These are phyloP conservation scores for Microplitis deprimator DNA, from an alignment of 2,888 invertebrate genomes.

Conservation along the genomic window DNA sequence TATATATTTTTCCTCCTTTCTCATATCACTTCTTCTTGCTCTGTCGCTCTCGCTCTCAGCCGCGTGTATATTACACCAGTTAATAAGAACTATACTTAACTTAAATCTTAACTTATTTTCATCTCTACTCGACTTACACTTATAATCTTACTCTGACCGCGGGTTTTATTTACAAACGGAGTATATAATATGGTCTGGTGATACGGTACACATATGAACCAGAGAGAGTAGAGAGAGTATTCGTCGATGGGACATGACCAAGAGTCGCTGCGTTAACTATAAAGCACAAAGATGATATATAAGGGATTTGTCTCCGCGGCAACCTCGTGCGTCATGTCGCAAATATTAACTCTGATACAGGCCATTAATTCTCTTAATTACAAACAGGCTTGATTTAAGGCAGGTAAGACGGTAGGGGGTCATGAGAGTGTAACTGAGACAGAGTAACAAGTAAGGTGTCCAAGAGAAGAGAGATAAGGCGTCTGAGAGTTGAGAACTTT, in stretches of 20 bases:
- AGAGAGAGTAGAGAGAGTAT: too few species aligned
- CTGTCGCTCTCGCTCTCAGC: constrained; percentile 30
- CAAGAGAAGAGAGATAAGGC: constrained; percentile 20
- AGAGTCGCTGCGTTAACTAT: constrained; percentile 22
- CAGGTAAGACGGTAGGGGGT: constrained; percentile 66
- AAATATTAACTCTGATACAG: constrained; percentile 72
- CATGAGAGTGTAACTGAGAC: constrained; percentile 47
- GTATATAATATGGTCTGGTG: too few species aligned
- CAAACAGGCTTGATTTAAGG: constrained; percentile 72
- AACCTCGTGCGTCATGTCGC: constrained; percentile 70
- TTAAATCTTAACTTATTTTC: neutral
- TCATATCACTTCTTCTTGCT: neutral
- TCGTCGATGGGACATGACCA: constrained; percentile 53
- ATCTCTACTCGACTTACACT: neutral
- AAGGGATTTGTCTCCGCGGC: constrained; percentile 70
- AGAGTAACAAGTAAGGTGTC: constrained; percentile 25
- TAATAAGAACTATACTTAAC: neutral
- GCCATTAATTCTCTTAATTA: constrained; percentile 72
- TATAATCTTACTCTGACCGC: neutral
- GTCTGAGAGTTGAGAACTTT: constrained; percentile 7
- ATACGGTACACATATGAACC: too few species aligned
- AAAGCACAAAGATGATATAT: constrained; percentile 66
- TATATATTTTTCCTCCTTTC: too few species aligned
- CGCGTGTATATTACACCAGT: constrained; percentile 32
- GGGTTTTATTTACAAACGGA: neutral